Base-by-base conservation (phyloP, 2,888 invertebrate genomes). In the Plagodis pulveraria region DNA sequence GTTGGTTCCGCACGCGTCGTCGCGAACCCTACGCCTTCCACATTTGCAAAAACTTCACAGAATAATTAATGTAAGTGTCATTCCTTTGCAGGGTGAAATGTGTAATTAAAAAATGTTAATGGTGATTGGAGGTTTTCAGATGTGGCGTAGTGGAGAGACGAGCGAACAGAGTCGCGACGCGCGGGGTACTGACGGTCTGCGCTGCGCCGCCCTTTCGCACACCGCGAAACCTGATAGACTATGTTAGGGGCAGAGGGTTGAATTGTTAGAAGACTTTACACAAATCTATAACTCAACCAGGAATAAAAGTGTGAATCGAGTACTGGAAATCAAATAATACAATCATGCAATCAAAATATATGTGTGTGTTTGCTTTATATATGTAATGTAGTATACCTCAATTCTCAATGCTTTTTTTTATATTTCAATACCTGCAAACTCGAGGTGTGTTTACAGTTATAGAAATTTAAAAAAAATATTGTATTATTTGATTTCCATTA, bases 111-210 rank as follows among this genome's bases (percentile, higher is more conserved):
- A 56, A 52, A 56, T 61, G 44, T 56, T 49, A 51, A 60, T 59
- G 43, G 45, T 49, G 49, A 35, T 40, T 44, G 54, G 11, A 38
- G 41, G 32, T 5, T 32, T 42, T 44, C 40, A 5, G 45, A 41
- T 41, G 45, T 44, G 56, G 44, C 11, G 35, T 34, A 34, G 44
- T 42, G 12, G 10, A 50, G 57, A 54, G 12, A 48, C 60, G 60
- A 9, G 76, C 73, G 74, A 66, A 50, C 65, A 55, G 66, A 61
- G 64, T 68, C 80, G 81, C 84, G 81, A 70, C 84, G 87, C 87
- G 88, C 78, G 86, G 87, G 84, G 87, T 79, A 87, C 88, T 89
- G 89, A 80, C 89, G 84, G 84, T 72, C 73, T 78, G 83, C 86
- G 87, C 84, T 80, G 82, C 82, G 74, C 80, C 80, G 77, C 82